A percentile compares a stretch with the other conserved stretches of the same genome.
These are phyloP conservation scores for Potamarius usumacintae DNA, from an alignment of 2,113 vertebrate species.

Conservation along the genomic window DNA sequence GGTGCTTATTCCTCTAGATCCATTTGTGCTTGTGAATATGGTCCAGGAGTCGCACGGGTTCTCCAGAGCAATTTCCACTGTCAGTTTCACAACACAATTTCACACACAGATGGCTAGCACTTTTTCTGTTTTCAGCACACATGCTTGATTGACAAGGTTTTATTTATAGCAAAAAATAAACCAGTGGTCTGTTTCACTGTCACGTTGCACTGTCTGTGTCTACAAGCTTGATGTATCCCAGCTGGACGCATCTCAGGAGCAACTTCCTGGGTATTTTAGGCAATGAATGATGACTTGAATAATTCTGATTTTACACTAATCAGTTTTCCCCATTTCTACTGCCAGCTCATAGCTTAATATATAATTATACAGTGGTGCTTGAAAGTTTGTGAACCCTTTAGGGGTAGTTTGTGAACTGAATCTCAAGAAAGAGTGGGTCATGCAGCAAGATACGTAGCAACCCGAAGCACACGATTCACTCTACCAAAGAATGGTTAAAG, in stretches of 20 bases:
- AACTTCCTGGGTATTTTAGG: not conserved
- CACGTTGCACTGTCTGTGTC: not conserved
- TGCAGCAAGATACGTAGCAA: too few relatives aligned
- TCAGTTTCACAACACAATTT: slow-evolving; percentile 37
- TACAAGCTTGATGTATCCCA: slow-evolving; percentile 3
- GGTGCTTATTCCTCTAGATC: slow-evolving; percentile 30
- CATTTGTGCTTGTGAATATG: slow-evolving; percentile 34
- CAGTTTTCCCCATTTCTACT: not conserved
- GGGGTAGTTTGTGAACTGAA: too few relatives aligned
- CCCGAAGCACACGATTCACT: too few relatives aligned
- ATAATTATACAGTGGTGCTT: not conserved
- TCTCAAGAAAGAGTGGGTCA: too few relatives aligned
- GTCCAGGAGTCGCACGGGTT: not conserved
- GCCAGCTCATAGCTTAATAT: not conserved
- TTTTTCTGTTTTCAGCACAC: slow-evolving; percentile 13
- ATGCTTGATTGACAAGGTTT: slow-evolving; percentile 34
- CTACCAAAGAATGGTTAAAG: too few relatives aligned
- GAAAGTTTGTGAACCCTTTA: too few relatives aligned
- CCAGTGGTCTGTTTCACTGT: not conserved
- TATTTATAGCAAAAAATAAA: slow-evolving; percentile 34
- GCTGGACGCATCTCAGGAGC: not conserved
- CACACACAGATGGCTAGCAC: slow-evolving; percentile 27
- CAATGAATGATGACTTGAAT: not conserved
- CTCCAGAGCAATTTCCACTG: slow-evolving; percentile 33
- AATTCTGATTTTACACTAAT: not conserved